A percentile compares a stretch with the other conserved stretches of the same genome.
Evolutionary conservation across 2,888 invertebrate genomes (phyloP).

Genomic region (Neoaliturus tenellus): DNA sequence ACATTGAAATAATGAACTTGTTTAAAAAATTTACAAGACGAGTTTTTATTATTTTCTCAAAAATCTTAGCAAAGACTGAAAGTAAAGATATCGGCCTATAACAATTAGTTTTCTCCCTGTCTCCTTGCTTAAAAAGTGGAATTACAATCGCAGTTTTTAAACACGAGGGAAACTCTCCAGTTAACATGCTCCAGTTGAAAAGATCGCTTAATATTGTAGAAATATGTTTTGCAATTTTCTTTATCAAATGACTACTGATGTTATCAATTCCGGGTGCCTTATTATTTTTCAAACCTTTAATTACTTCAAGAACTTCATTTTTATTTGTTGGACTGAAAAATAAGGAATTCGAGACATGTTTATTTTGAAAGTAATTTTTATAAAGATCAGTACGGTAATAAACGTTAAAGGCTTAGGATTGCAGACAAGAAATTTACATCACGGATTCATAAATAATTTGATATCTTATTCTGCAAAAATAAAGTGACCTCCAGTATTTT

Average conservation of each 20-base stretch:
- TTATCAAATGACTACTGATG: neutral
- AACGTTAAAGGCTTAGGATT: no score
- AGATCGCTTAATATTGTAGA: neutral
- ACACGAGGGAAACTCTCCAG: neutral
- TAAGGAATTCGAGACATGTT: neutral
- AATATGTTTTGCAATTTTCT: neutral
- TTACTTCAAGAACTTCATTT: slow-evolving; percentile 5
- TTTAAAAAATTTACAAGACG: neutral
- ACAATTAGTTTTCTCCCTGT: slow-evolving; percentile 4
- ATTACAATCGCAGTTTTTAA: neutral
- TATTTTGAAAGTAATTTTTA: neutral
- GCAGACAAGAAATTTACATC: no score
- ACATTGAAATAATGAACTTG: neutral
- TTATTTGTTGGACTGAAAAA: neutral
- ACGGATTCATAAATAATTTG: no score
- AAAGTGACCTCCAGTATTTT: no score
- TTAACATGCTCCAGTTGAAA: neutral
- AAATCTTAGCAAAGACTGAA: neutral
- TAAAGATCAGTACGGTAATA: no score
- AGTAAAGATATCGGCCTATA: slow-evolving; percentile 26
- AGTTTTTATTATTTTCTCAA: slow-evolving; percentile 18
- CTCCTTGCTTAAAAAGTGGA: neutral
- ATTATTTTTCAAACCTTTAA: slow-evolving; percentile 4
- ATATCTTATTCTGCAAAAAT: no score
- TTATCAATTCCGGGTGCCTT: neutral